Evolutionary conservation across 2,113 vertebrate genomes (phyloP), one percentile per base, ranked within the genome.

Genomic region (Tetrao urogallus): DNA sequence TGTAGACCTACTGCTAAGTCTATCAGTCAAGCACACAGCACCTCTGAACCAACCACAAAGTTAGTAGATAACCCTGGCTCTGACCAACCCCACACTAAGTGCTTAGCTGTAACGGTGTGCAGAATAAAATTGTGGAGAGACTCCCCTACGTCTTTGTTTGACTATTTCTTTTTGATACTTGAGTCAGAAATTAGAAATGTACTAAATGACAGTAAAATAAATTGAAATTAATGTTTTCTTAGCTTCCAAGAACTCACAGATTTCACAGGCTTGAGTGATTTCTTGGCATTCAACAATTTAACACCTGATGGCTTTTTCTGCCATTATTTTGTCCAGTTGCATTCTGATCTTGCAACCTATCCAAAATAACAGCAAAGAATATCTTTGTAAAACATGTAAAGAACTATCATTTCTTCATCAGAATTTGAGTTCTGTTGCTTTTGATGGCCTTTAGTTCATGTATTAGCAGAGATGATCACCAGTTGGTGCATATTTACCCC

Each of bases 71-170:
- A 54, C 52, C 56, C 28, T 12, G 27, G 57, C 1, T 0, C 65
- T 11, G 18, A 16, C 24, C 13, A 8, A 42, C 12, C 30, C 52
- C 34, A 21, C 36, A 16, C 30, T 42, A 48, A 50, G 24, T 24
- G 19, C 8, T 13, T 43, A 43, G 36, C 12, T 0, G 2, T 0
- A 16, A 36, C 13, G 71, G 40, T 3, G 1, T 28, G 19, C 9
- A 34, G 19, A 65, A 58, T 4, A n/a, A 64, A 27, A 2, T 0
- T 2, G 30, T 30, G 20, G 6, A 50, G 4, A 65, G 8, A 2
- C 30, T 43, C 50, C 43, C 20, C 34, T 27, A 25, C 21, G 5
- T 13, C 5, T 57, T 28, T 40, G 12, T 13, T 19, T 40, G 6
- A 1, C 15, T 69, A 43, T 16, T 48, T 40, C 10, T 45, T 54